A percentile compares a stretch with the other conserved stretches of the same genome.
These are phyloP conservation scores for Agapetus fuscipes DNA, from an alignment of 2,888 invertebrate genomes.

Conservation along the genomic window DNA sequence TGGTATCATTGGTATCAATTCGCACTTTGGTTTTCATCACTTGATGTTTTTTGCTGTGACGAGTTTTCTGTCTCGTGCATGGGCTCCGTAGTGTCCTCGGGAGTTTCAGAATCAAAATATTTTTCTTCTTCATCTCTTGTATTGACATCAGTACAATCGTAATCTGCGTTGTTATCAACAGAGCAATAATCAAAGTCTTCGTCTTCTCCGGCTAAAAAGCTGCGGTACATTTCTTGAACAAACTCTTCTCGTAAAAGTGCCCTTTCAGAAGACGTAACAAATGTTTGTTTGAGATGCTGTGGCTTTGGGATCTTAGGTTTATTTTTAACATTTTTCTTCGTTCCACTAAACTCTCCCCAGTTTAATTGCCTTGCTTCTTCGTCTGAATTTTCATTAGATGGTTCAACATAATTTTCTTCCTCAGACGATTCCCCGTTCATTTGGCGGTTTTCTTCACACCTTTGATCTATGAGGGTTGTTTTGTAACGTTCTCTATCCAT, in stretches of 20 bases:
- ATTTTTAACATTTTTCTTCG: slow-evolving; percentile 23
- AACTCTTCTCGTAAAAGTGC: slow-evolving; percentile 70
- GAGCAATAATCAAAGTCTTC: slow-evolving; percentile 70
- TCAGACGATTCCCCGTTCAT: slow-evolving; percentile 28
- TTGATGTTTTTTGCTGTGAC: not conserved
- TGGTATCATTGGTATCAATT: no score
- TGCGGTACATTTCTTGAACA: slow-evolving; percentile 72
- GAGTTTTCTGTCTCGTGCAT: slow-evolving; percentile 25
- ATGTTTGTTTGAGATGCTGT: slow-evolving; percentile 27
- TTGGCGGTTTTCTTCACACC: slow-evolving; percentile 47
- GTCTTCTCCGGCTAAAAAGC: slow-evolving; percentile 76
- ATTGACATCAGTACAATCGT: slow-evolving; percentile 64
- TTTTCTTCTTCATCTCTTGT: slow-evolving; percentile 80
- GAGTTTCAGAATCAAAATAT: slow-evolving; percentile 80
- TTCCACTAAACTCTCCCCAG: slow-evolving; percentile 26
- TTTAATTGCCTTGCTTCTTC: slow-evolving; percentile 28
- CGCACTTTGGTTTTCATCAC: no score
- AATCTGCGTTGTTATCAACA: slow-evolving; percentile 72
- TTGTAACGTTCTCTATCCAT: slow-evolving; percentile 65
- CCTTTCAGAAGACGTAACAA: slow-evolving; percentile 50
- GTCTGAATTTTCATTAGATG: slow-evolving; percentile 15
- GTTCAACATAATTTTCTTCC: slow-evolving; percentile 1
- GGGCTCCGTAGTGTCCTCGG: no score
- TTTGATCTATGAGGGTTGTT: slow-evolving; percentile 51
- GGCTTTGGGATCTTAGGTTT: slow-evolving; percentile 29